Evolutionary conservation across 2,113 vertebrate species (phyloP), one percentile per base, ranked within the genome.

Genomic region (Heloderma charlesbogerti): DNA sequence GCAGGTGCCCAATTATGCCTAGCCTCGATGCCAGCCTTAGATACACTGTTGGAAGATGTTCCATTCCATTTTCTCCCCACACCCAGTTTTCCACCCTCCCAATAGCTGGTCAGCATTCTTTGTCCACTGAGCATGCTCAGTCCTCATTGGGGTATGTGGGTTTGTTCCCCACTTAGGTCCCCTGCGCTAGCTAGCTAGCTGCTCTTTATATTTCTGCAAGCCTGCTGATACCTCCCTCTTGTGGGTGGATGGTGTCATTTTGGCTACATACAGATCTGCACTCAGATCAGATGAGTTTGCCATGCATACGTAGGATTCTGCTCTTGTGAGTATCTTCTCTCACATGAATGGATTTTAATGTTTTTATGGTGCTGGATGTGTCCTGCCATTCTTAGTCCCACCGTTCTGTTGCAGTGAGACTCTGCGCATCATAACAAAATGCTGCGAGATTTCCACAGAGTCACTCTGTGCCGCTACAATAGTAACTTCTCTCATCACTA

Each of bases 391-490:
- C 18, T 84, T 51, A 20, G 3, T 18, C 40, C 27, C 29, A 25
- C 18, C 1, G 3, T 82, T 48, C 54, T 60, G 0, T 75, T 60
- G 88, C 29, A 66, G 80, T 16, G 18, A 74, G 29, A 25, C 66
- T 57, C 63, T 20, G 63, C 31, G 31, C 66, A 72, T 72, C 69
- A 74, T 63, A 75, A n/a, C 18, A 88, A 77, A n/a, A 48, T 1
- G 18, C 88, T 89, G 69, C 71, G 84, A 75, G 81, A 75, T 89
- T 75, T 10, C 7, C 69, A 25, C 13, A 25, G 16, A 89, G 69
- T 84, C 88, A 84, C n/a, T 75, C 80, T 66, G 51, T 74, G 31
- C 34, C 10, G 27, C 27, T 1, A n/a, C 92, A 92, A 40, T 86
- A 57, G 67, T 83, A 69, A 78, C 89, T 51, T 77, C 57, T 78